Conservation (phyloP, 2,888 invertebrate species). For the Pseudococcus longispinus region DNA sequence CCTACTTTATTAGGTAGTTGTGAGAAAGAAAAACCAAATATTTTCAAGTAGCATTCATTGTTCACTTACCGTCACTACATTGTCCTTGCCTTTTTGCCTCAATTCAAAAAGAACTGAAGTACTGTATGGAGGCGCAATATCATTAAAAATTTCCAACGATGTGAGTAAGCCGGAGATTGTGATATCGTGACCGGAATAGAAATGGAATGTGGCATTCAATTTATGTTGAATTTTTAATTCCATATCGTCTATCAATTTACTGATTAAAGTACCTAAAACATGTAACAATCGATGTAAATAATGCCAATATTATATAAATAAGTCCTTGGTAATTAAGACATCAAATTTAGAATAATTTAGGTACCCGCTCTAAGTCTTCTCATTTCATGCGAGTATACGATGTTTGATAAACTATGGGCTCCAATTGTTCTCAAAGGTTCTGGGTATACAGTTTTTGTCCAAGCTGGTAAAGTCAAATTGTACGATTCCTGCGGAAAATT, state of each 20-base stretch:
- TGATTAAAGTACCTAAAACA: conserved; percentile 59
- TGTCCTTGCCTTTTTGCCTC: not conserved
- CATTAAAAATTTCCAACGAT: not conserved
- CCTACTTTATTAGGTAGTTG: no score
- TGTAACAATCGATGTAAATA: not conserved
- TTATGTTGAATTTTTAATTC: conserved; percentile 23
- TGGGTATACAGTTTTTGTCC: not conserved
- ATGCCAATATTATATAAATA: no score
- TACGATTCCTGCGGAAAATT: not conserved
- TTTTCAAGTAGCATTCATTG: no score
- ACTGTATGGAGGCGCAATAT: not conserved
- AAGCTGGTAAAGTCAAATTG: not conserved
- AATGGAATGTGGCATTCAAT: conserved; percentile 66
- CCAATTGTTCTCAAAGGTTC: not conserved
- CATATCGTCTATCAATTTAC: conserved; percentile 58
- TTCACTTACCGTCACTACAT: not conserved
- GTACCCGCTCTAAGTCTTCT: not conserved
- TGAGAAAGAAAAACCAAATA: no score
- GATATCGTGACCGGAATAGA: conserved; percentile 78
- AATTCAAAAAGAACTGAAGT: not conserved
- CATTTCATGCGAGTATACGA: not conserved
- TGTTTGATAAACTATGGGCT: not conserved
- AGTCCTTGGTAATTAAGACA: no score
- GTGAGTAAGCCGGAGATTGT: not conserved
- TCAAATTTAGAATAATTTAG: no score